Percentiles rank a stretch among this genome's conserved stretches.
Evolutionary conservation across 2,888 invertebrate species (phyloP).

Genomic region (Augiades crinisus): DNA sequence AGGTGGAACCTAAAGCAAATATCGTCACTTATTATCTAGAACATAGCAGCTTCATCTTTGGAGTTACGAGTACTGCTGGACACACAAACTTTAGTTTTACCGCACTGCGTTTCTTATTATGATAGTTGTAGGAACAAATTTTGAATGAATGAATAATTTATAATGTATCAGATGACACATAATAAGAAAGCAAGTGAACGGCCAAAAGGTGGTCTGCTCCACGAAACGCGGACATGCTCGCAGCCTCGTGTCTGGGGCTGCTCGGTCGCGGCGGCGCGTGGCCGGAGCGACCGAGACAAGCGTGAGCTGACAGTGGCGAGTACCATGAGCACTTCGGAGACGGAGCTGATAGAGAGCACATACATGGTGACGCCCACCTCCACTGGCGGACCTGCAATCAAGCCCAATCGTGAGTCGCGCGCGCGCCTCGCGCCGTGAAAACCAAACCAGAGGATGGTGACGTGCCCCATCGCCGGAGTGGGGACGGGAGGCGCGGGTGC

Average conservation of each 20-base stretch:
- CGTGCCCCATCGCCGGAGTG: constrained; percentile 58
- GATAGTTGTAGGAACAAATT: constrained; percentile 43
- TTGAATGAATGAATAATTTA: constrained; percentile 27
- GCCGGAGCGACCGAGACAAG: constrained; percentile 43
- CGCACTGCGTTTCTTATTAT: constrained; percentile 74
- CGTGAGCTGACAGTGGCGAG: constrained; percentile 93
- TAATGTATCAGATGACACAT: constrained; percentile 38
- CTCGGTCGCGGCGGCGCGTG: constrained; percentile 63
- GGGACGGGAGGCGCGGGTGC: constrained; percentile 49
- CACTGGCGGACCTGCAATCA: constrained; percentile 96
- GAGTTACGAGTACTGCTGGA: constrained; percentile 78
- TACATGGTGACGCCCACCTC: constrained; percentile 99
- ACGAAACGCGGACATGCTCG: constrained; percentile 78
- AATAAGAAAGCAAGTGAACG: constrained; percentile 78
- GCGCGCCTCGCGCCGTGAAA: constrained; percentile 54
- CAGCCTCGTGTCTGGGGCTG: constrained; percentile 81
- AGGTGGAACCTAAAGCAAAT: constrained; percentile 43
- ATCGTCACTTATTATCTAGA: constrained; percentile 51
- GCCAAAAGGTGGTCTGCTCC: constrained; percentile 72
- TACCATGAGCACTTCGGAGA: constrained; percentile 98
- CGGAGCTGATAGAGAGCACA: constrained; percentile 98
- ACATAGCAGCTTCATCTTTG: constrained; percentile 57
- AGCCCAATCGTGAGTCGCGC: constrained; percentile 79
- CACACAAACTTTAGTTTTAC: constrained; percentile 65
- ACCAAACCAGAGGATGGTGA: constrained; percentile 59